A percentile compares a stretch with the other conserved stretches of the same genome.
phyloP scores from a whole-genome alignment of 2,888 invertebrate genomes.

The Hartigia nigra region DNA sequence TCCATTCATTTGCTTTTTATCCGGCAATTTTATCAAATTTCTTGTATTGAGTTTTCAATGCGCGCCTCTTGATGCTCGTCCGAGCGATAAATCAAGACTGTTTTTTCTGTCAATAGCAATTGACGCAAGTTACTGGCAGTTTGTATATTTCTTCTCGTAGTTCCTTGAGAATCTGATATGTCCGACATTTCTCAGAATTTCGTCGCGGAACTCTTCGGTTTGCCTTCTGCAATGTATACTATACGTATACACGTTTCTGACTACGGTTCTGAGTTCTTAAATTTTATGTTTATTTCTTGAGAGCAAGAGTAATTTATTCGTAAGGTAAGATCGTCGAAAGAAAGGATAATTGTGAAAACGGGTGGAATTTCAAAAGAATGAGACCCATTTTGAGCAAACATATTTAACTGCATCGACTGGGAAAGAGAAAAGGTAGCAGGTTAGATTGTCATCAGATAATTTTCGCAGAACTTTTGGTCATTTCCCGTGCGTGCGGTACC shows the following conservation, averaged over 20 bases:
- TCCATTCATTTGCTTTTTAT: not conserved
- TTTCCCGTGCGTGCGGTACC: constrained; percentile 28
- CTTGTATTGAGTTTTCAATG: not conserved
- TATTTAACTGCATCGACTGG: not conserved
- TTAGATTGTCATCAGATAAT: not conserved
- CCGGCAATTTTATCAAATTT: not conserved
- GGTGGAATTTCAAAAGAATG: not conserved
- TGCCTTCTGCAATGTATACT: not conserved
- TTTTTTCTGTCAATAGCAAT: constrained; percentile 40
- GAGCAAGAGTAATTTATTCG: not conserved
- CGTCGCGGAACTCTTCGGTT: not conserved
- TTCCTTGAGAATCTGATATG: constrained; percentile 16
- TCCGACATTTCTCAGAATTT: not conserved
- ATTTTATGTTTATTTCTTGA: not conserved
- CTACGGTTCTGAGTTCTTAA: not conserved
- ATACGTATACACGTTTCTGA: not conserved
- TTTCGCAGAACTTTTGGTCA: constrained; percentile 1
- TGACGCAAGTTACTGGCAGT: constrained; percentile 26
- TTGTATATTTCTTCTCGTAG: constrained; percentile 38
- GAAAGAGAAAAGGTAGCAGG: not conserved
- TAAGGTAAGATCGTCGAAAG: not conserved
- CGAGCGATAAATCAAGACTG: constrained; percentile 10
- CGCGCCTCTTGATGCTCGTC: not conserved
- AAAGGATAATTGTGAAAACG: not conserved
- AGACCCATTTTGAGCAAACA: not conserved